A percentile compares a stretch with the other conserved stretches of the same genome.
phyloP scores from a whole-genome alignment of 1,140 invertebrate genomes.

The Bombus turneri region DNA sequence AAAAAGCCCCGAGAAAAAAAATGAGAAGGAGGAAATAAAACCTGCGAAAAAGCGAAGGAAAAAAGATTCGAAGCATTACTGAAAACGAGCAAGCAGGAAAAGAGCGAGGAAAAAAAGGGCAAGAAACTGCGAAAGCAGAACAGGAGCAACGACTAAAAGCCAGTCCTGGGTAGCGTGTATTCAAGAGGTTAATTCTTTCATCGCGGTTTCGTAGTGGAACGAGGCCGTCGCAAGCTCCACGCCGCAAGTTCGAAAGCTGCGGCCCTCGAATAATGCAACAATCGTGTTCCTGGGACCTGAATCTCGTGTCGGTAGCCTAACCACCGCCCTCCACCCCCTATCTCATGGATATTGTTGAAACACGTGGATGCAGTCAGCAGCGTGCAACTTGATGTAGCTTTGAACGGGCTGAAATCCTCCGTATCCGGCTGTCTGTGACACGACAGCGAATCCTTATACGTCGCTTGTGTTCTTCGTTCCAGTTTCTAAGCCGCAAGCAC shows the following conservation, averaged over 20 bases:
- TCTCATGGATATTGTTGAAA: conserved; percentile 52
- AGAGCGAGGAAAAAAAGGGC: neutral
- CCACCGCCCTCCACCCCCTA: conserved; percentile 34
- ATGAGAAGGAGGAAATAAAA: neutral
- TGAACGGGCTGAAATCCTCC: conserved; percentile 51
- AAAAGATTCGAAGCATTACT: conserved; percentile 11
- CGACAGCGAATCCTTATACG: conserved; percentile 28
- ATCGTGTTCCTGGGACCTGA: conserved; percentile 73
- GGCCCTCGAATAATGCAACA: conserved; percentile 79
- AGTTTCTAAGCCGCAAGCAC: conserved; percentile 15
- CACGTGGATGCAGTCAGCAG: conserved; percentile 59
- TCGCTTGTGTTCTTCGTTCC: conserved; percentile 34
- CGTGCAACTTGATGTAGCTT: conserved; percentile 67
- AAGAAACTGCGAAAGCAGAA: conserved; percentile 51
- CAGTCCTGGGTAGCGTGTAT: conserved; percentile 49
- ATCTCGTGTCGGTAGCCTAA: conserved; percentile 60
- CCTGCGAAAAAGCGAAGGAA: neutral
- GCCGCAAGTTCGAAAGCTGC: conserved; percentile 79
- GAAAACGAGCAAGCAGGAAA: conserved; percentile 6
- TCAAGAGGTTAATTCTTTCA: conserved; percentile 71
- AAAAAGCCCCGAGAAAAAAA: too few species aligned
- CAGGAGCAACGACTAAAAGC: conserved; percentile 52
- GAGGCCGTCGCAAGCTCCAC: conserved; percentile 51
- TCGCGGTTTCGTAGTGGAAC: conserved; percentile 49
- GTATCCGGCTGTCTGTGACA: conserved; percentile 58